Conservation (phyloP, 1,140 invertebrate species). For the Orchesella cincta region DNA sequence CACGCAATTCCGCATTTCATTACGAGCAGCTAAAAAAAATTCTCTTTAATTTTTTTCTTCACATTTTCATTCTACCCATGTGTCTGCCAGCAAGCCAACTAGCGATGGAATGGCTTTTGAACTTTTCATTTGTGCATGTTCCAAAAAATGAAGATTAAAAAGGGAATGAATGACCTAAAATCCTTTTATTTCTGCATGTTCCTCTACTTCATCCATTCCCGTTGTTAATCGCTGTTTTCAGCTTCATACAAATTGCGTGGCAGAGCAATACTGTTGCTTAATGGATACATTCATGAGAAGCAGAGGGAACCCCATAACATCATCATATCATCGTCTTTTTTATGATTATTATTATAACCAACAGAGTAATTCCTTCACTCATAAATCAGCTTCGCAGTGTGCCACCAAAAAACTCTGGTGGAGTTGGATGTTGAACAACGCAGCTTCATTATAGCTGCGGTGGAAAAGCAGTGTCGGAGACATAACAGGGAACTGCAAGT, state of each 20-base stretch:
- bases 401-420: background rate
- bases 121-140: too few relatives aligned
- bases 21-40: background rate
- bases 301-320: too few relatives aligned
- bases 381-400: background rate
- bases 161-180: background rate
- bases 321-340: background rate
- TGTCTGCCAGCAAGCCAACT: too few relatives aligned
- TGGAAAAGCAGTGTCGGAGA: too few relatives aligned
- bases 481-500: too few relatives aligned
- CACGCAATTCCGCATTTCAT: background rate
- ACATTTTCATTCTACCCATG: too few relatives aligned
- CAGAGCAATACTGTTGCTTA: too few relatives aligned
- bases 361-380: constrained; percentile 8
- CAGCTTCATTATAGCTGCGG: too few relatives aligned
- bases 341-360: constrained; percentile 15
- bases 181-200: background rate
- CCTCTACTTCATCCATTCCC: background rate
- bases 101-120: too few relatives aligned
- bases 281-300: too few relatives aligned
- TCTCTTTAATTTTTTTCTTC: background rate
- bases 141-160: too few relatives aligned
- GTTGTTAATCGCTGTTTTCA: background rate
- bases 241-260: background rate
- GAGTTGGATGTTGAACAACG: too few relatives aligned